Base-by-base conservation (phyloP, 2,113 vertebrate species). In the Calypte anna region DNA sequence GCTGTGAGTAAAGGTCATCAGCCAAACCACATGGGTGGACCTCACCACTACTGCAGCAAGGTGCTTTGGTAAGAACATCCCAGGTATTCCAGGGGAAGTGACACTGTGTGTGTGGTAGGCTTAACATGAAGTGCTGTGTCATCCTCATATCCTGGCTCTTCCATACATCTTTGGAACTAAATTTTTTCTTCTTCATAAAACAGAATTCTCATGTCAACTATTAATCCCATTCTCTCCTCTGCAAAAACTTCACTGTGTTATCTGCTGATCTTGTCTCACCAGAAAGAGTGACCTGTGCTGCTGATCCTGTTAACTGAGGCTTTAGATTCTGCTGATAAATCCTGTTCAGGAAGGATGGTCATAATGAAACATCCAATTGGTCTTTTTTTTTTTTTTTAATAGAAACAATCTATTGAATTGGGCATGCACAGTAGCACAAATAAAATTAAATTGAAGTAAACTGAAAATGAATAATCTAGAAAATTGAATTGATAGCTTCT, bases 121-220 rank as follows among this genome's bases (percentile, higher is more conserved):
- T 3, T 57, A 38, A 54, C 38, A 76, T 17, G 31, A 61, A 22
- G 20, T 50, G 27, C 23, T 86, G 31, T 1, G 0, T 40, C 40
- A 40, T 59, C 50, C 46, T 44, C 20, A 9, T 66, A 58, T 33
- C 36, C 31, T 66, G 61, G 12, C 10, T 86, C 25, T 53, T 88
- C n/a, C 43, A 43, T 16, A 31, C 9, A n/a, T 50, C 23, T 27
- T 38, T 44, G 40, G 43, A 43, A 8, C 5, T 61, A 67, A 46
- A 6, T 46, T 72, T 79, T 53, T 33, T 64, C 12, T 75, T 53
- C 36, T 63, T 64, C 51, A 36, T 61, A 82, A 86, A 89, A 55
- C 24, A 22, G n/a, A 1, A 16, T 84, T 77, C 51, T 68, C 0
- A 0, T 36, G 18, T 36, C 61, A 23, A 43, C 6, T 61, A 4